These are phyloP conservation scores for Lycocorax pyrrhopterus DNA, from an alignment of 2,113 vertebrate species.

Conservation along the genomic window DNA sequence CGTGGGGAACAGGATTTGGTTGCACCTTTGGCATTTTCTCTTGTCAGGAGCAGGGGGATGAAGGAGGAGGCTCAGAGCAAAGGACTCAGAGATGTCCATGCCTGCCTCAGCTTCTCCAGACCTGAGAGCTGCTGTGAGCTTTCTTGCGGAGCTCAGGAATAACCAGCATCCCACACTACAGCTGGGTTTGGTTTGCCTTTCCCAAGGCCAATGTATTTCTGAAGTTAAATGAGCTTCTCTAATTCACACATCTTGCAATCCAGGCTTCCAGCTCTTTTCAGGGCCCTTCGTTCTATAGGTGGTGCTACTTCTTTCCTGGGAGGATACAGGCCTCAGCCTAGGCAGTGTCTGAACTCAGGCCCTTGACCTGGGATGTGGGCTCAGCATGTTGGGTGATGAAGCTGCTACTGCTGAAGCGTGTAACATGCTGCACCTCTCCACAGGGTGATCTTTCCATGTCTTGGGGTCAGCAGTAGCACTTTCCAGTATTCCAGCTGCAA, in stretches of 20 bases:
- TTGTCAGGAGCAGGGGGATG: accelerated
- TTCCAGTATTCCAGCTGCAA: background rate
- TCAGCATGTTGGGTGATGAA: background rate
- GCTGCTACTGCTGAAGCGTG: background rate
- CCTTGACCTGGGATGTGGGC: background rate
- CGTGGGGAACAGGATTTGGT: accelerated
- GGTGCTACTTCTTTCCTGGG: background rate
- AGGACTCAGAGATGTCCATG: accelerated
- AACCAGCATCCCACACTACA: background rate
- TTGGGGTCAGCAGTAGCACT: background rate
- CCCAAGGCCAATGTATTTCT: background rate
- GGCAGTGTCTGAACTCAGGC: background rate
- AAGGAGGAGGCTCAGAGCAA: background rate
- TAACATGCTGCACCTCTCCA: accelerated
- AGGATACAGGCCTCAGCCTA: accelerated
- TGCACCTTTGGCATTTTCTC: background rate
- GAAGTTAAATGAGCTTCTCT: background rate
- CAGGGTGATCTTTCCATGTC: background rate
- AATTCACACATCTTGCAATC: accelerated
- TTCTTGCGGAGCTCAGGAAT: background rate
- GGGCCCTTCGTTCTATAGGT: background rate
- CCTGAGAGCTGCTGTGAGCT: background rate
- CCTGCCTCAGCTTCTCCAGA: background rate
- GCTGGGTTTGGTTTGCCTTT: background rate
- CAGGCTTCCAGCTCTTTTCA: background rate